Conservation (phyloP, 2,888 invertebrate genomes). For the Germaria angustata region DNA sequence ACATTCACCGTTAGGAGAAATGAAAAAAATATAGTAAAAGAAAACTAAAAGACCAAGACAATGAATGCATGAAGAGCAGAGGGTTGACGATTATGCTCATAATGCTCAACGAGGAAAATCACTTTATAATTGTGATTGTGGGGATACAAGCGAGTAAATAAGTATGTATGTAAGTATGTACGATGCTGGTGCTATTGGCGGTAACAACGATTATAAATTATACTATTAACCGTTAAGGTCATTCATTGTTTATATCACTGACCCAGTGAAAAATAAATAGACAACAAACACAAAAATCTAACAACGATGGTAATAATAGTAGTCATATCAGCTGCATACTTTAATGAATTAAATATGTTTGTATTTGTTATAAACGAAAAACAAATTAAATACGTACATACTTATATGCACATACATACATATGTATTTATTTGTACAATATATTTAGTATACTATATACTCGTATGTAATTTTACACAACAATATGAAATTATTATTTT, state of each 20-base stretch:
- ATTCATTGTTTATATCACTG: constrained; percentile 63
- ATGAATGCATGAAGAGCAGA: background rate
- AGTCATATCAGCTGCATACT: constrained; percentile 3
- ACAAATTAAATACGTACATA: background rate
- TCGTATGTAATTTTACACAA: constrained; percentile 22
- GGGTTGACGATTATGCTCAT: constrained; percentile 4
- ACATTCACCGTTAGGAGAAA: background rate
- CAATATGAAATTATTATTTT: constrained; percentile 4
- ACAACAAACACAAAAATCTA: constrained; percentile 1
- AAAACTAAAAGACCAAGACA: background rate
- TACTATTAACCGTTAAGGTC: constrained; percentile 64
- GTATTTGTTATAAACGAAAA: background rate
- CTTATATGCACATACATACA: too few species aligned
- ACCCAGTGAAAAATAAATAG: constrained; percentile 52
- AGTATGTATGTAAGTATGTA: background rate
- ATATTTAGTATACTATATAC: constrained; percentile 4
- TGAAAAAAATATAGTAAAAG: background rate
- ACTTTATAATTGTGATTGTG: constrained; percentile 5
- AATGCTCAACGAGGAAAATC: constrained; percentile 13
- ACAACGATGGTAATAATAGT: background rate
- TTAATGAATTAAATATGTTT: constrained; percentile 18
- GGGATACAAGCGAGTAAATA: background rate
- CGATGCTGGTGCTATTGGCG: background rate
- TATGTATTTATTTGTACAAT: too few species aligned
- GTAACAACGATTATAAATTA: constrained; percentile 48